Base-by-base conservation (phyloP, 2,888 invertebrate genomes). In the Cistogaster globosa region DNA sequence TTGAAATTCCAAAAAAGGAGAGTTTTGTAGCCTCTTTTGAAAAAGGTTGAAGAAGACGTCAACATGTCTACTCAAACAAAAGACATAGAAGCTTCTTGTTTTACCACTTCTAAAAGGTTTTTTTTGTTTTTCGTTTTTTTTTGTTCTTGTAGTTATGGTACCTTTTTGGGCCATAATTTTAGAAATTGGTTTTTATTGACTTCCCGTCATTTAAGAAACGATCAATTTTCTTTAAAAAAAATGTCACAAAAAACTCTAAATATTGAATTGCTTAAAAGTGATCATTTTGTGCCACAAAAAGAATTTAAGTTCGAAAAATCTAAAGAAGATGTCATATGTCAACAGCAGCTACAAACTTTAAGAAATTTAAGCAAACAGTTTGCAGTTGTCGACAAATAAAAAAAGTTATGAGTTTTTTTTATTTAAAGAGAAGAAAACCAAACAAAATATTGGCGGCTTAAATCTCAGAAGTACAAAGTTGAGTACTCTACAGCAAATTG, bases 1-100 rank as follows among this genome's bases (percentile, higher is more conserved):
- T 91, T 91, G 91, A 91, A 91, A 91, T 91, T 90, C 90, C 91
- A 90, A 90, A 91, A 91, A 90, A 90, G 90, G 91, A 71, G 72
- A 78, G 63, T 79, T 63, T 77, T 38, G 62, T 22, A 48, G 60
- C 14, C 32, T 62, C 48, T 36, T 32, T n/a, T 42, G 32, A 32
- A 77, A 45, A 26, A 80, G 77, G 69, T 78, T 86, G 83, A 84
- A 86, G 63, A 87, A 88, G 88, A 87, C 88, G 88, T 88, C 88
- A 87, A 86, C 85, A 88, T 86, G 88, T 88, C 87, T 88, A 75
- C 86, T 84, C 51, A 53, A 81, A 65, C 78, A 63, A 22, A 74
- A 68, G 72, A 42, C 42, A 26, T 58, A 53, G 22, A 53, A 55
- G 53, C 45, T 67, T 51, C 36, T 69, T 72, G 48, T 62, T 32